Evolutionary conservation across 64 coral and sea anemone genomes (phyloP), one percentile per base, ranked within the genome.

Genomic region (Montipora foliosa): DNA sequence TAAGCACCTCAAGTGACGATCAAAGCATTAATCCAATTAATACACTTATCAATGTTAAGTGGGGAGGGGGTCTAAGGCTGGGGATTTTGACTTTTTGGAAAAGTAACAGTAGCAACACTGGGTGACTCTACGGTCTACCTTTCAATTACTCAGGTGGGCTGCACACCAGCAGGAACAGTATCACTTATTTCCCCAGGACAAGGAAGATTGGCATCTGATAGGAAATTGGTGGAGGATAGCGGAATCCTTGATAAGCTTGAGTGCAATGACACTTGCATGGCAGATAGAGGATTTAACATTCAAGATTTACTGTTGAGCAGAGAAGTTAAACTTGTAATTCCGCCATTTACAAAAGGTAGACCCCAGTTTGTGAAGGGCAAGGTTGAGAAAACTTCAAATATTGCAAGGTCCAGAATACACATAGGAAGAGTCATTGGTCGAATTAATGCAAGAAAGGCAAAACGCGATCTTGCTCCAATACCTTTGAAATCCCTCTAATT

Each of bases 281-380:
- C 74, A 44, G 90, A 92, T 81, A 77, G 71, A 92, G 72, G 90
- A 5, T 92, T 92, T 62, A 59, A 75, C 14, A 52, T 93, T n/a
- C 75, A 88, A 88, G 84, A 93, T 80, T 66, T 93, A 5, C 80
- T 83, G 14, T 47, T 92, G 7, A 66, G 47, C 69, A 92, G 58
- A 71, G 80, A 75, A 84, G 76, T 88, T 22, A 88, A 93, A 79
- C 20, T 88, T n/a, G 48, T 73, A 16, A 89, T 83, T 50, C 86
- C 78, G 57, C 87, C 86, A 81, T 94, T 94, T 88, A 94, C 92
- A 19, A 87, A 92, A 77, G 91, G 81, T 17, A 71, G 85, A 84
- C 59, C 48, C 62, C 81, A 92, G 73, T 92, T 92, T 44, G 85
- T 73, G 25, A 92, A 86, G 71, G 82, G 20, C 19, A 91, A 24